Evolutionary conservation across 2,888 invertebrate species (phyloP), one percentile per base, ranked within the genome.

Genomic region (Belgica antarctica): DNA sequence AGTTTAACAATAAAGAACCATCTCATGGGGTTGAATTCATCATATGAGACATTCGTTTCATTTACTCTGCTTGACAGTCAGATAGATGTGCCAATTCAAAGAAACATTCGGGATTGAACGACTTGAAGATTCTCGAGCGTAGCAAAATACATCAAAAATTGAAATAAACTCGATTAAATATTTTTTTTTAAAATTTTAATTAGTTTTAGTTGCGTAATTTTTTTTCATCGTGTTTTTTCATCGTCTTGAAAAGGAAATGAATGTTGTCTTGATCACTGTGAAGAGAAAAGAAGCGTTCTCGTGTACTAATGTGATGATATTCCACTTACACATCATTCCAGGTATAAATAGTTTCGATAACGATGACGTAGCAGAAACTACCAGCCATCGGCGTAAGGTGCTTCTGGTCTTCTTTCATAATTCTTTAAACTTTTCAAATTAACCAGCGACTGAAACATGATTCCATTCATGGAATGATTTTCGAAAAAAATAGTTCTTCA

Each of bases 231-330:
- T 63, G 62, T 41, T 41, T 15, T 41, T 27, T 12, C 19, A 19
- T 41, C n/a, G 8, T 31, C 65, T 47, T 66, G 27, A 66, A 66
- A 66, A 66, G 65, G 65, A 66, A 66, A 66, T 66, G 65, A 66
- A 47, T 66, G 65, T 28, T 28, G 65, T 66, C 46, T 63, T 17
- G 62, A 63, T 66, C 52, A 52, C 22, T 17, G 52, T 52, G 22
- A 22, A 52, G 22, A 52, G 22, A 41, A 41, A n/a, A n/a, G n/a
- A n/a, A n/a, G n/a, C 22, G 17, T 52, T 52, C 22, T 52, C 22
- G 52, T 52, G 52, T 22, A 17, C 27, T 17, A 66, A 17, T 66
- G 46, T 66, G 65, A 46, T 66, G 65, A 47, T 66, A 41, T 36
- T 62, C n/a, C 61, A 61, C 61, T 61, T 28, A 22, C n/a, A n/a